These are phyloP conservation scores for Tetrax tetrax DNA, from an alignment of 2,113 vertebrate genomes.

Conservation along the genomic window DNA sequence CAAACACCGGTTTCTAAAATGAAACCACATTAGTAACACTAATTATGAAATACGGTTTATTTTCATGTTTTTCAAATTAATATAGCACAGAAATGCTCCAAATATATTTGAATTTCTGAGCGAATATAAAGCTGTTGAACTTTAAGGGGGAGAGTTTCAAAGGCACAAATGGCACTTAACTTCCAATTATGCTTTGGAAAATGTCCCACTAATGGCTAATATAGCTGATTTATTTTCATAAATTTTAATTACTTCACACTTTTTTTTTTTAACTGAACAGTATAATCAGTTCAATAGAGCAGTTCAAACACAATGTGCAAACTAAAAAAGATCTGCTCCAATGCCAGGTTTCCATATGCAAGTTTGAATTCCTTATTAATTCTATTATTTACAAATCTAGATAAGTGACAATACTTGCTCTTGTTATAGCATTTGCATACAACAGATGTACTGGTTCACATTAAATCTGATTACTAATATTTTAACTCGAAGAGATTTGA, in stretches of 20 bases:
- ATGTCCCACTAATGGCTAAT: slow-evolving; percentile 50
- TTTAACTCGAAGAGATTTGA: not conserved
- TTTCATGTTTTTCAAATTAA: not conserved
- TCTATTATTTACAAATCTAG: not conserved
- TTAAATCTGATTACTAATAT: not conserved
- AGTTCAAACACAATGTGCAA: not conserved
- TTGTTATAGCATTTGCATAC: not conserved
- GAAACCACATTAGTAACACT: not conserved
- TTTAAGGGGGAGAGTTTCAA: slow-evolving; percentile 33
- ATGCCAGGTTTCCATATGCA: not conserved
- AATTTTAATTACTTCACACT: slow-evolving; percentile 54
- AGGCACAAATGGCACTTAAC: slow-evolving; percentile 46
- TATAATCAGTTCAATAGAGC: slow-evolving; percentile 3
- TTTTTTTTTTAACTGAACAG: not conserved
- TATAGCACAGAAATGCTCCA: not conserved
- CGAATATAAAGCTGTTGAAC: slow-evolving; percentile 22
- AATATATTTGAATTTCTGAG: slow-evolving; percentile 5
- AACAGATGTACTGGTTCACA: not conserved
- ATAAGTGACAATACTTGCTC: not conserved
- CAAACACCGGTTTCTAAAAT: not conserved
- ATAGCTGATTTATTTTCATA: slow-evolving; percentile 64
- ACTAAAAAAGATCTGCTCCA: not conserved
- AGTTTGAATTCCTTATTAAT: not conserved
- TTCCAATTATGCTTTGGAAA: slow-evolving; percentile 54
- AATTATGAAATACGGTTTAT: slow-evolving; percentile 11